Conservation (phyloP, 2,797 vertebrate species). For the Microcaecilia unicolor region DNA sequence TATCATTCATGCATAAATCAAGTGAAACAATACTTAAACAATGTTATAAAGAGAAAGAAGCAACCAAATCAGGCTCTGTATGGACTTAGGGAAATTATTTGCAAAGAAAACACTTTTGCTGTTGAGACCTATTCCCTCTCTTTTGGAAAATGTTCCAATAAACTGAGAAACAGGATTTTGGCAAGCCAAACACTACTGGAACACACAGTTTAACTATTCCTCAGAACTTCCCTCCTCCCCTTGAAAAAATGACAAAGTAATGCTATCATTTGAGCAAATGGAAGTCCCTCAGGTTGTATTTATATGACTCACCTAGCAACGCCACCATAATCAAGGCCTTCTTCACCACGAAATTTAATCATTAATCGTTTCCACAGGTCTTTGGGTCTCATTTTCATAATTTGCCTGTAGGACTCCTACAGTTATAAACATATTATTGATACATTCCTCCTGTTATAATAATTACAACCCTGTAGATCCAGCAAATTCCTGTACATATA, state of each 20-base stretch:
- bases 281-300: too few species aligned
- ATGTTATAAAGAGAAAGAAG: too few species aligned
- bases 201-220: background rate
- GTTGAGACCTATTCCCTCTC: background rate
- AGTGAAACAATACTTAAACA: too few species aligned
- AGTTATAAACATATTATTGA: constrained; percentile 9
- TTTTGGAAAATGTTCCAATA: background rate
- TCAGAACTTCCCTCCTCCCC: too few species aligned
- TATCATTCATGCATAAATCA: too few species aligned
- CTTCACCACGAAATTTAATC: constrained; percentile 96
- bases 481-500: too few species aligned
- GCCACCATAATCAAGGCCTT: constrained; percentile 93
- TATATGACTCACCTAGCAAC: constrained; percentile 92
- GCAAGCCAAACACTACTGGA: background rate
- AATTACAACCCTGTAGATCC: background rate
- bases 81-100: background rate
- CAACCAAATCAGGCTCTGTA: too few species aligned
- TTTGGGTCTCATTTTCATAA: constrained; percentile 98
- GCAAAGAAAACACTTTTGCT: background rate
- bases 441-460: background rate
- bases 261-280: background rate
- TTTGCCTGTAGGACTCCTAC: constrained; percentile 93
- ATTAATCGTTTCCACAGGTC: constrained; percentile 96
- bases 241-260: background rate
- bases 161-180: background rate